Conservation (phyloP, 2,797 vertebrate species). For the Furcifer pardalis region DNA sequence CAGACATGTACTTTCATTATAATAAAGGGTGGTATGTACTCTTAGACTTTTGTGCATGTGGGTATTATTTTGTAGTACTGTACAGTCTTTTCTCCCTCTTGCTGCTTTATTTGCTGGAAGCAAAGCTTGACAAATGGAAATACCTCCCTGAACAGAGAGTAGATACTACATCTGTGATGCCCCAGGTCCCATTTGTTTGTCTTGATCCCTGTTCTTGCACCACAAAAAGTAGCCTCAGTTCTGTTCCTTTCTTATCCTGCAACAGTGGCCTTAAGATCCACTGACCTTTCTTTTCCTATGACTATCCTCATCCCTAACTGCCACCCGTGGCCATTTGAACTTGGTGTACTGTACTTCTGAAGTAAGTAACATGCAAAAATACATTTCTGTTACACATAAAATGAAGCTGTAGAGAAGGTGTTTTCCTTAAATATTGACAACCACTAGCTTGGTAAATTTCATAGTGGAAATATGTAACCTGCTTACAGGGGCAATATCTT, state of each 20-base stretch:
- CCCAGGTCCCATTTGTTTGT: neutral
- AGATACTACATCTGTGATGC: neutral
- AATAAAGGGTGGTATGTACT: neutral
- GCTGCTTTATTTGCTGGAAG: neutral
- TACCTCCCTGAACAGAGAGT: neutral
- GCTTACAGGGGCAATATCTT: neutral
- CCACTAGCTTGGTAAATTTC: neutral
- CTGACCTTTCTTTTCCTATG: too few species aligned
- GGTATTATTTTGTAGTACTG: neutral
- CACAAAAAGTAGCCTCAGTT: neutral
- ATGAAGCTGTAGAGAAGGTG: neutral
- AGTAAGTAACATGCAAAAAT: neutral
- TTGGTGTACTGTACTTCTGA: neutral
- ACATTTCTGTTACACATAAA: neutral
- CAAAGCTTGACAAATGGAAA: neutral
- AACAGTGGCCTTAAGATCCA: neutral
- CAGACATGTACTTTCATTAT: neutral
- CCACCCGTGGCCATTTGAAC: neutral
- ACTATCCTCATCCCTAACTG: neutral
- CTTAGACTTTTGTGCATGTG: neutral
- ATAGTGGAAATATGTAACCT: rapidly evolving
- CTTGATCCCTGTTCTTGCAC: neutral
- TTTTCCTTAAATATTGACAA: neutral
- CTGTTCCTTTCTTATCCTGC: neutral
- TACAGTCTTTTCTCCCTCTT: neutral